Base-by-base conservation (phyloP, 1,140 invertebrate species). In the Forficula auricularia region DNA sequence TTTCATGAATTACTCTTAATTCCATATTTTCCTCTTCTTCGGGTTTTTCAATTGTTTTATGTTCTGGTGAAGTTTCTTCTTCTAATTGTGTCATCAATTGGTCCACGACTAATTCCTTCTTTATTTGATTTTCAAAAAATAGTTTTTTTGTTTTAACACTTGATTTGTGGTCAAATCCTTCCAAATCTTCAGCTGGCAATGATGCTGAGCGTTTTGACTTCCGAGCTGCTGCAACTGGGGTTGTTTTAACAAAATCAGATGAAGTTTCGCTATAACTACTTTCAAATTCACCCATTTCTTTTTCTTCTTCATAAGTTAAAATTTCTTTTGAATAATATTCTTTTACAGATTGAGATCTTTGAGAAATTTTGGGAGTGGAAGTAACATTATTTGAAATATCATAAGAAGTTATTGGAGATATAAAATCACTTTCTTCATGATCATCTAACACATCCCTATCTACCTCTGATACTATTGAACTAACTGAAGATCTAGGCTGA, bases 31-130 rank as follows among this genome's bases (percentile, higher is more conserved):
- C 49, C n/a, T 46, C 18, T 41, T 41, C 30, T 14, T 32, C 12
- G 12, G 30, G 13, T 9, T 40, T 45, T 18, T 27, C 38, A 41
- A 55, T 45, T 15, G 52, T 50, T 51, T 64, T 64, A 50, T 58
- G 57, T 53, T 70, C 66, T 6, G 64, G 66, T 1, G 64, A 64
- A n/a, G 53, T 45, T 51, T 67, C 65, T 54, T 68, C 65, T 51
- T 64, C 63, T 16, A 58, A 46, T 48, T 65, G 63, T 14, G 54
- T 55, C 45, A 59, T 58, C 13, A 67, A 50, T 42, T 67, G 60
- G 45, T 64, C 61, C 42, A 62, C 60, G 8, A 64, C 60, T 54
- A 65, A 59, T 51, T 65, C 64, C 49, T 66, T 62, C 46, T 61
- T 63, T 6, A 64, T 64, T 54, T 65, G 64, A 47, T 59, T 56